phyloP scores from a whole-genome alignment of 2,888 invertebrate genomes.

The Balanococcus diminutus region DNA sequence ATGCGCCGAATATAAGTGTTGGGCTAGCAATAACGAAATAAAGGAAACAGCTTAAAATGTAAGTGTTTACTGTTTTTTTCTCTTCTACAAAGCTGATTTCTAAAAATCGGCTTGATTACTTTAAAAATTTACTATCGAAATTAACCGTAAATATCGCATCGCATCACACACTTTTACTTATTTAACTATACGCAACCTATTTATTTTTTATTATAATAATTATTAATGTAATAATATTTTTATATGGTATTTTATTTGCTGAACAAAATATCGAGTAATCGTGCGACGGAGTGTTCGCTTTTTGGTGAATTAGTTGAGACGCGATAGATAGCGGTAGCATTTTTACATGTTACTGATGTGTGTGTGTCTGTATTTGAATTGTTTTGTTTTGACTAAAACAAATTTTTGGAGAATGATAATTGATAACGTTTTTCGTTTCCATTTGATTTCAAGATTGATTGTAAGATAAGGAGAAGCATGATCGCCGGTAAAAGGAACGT shows the following conservation, averaged over 20 bases:
- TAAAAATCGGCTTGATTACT: not conserved
- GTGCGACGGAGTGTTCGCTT: not conserved
- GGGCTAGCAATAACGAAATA: constrained; percentile 21
- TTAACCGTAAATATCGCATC: constrained; percentile 9
- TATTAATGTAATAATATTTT: not conserved
- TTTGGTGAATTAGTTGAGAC: not conserved
- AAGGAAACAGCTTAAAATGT: constrained; percentile 33
- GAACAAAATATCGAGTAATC: not conserved
- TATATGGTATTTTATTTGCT: not conserved
- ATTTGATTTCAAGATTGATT: too few species aligned
- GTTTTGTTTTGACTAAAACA: not conserved
- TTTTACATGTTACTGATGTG: not conserved
- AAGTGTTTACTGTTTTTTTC: constrained; percentile 15
- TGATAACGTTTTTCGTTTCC: too few species aligned
- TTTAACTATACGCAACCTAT: not conserved
- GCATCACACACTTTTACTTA: not conserved
- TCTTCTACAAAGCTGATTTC: not conserved
- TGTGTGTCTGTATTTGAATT: not conserved
- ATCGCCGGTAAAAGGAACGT: too few species aligned
- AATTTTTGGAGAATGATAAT: not conserved
- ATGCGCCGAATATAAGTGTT: not conserved
- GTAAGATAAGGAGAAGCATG: too few species aligned
- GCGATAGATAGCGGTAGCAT: constrained; percentile 7
- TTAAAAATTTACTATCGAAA: not conserved
- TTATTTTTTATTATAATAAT: not conserved